Conservation (phyloP, 2,888 invertebrate genomes). For the Epistrophe eligans region DNA sequence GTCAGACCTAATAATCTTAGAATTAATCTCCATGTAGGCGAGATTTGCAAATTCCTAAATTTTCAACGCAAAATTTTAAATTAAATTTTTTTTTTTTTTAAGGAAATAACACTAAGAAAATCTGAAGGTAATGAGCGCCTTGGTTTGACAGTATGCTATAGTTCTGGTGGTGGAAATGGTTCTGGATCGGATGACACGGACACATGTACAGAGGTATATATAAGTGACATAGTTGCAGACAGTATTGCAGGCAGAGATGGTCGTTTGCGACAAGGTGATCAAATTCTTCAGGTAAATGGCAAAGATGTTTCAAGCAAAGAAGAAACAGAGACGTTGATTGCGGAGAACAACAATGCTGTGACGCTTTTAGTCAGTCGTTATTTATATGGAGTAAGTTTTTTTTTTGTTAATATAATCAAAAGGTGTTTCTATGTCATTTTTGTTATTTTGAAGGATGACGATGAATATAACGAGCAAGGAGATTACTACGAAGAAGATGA, state of each 20-base stretch:
- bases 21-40: too few relatives aligned
- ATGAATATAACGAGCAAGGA: slow-evolving; percentile 80
- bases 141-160: slow-evolving; percentile 87
- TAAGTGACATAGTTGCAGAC: slow-evolving; percentile 87
- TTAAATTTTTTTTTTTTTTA: background rate
- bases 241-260: slow-evolving; percentile 87
- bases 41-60: too few relatives aligned
- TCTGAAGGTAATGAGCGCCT: slow-evolving; percentile 86
- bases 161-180: slow-evolving; percentile 86
- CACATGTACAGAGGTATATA: slow-evolving; percentile 87
- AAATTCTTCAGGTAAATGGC: slow-evolving; percentile 87
- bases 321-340: slow-evolving; percentile 87
- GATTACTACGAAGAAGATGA: slow-evolving; percentile 78
- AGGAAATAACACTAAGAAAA: slow-evolving; percentile 88
- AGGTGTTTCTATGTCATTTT: slow-evolving; percentile 2
- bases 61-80: too few relatives aligned
- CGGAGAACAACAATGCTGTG: slow-evolving; percentile 86
- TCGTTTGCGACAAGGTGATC: slow-evolving; percentile 86
- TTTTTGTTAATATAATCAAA: background rate
- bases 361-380: slow-evolving; percentile 87
- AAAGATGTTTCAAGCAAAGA: slow-evolving; percentile 86
- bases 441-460: slow-evolving; percentile 77
- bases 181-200: slow-evolving; percentile 85
- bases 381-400: slow-evolving; percentile 85
- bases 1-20: too few relatives aligned